Evolutionary conservation across 2,797 vertebrate genomes (phyloP).

Genomic region (Clarias pachynema): DNA sequence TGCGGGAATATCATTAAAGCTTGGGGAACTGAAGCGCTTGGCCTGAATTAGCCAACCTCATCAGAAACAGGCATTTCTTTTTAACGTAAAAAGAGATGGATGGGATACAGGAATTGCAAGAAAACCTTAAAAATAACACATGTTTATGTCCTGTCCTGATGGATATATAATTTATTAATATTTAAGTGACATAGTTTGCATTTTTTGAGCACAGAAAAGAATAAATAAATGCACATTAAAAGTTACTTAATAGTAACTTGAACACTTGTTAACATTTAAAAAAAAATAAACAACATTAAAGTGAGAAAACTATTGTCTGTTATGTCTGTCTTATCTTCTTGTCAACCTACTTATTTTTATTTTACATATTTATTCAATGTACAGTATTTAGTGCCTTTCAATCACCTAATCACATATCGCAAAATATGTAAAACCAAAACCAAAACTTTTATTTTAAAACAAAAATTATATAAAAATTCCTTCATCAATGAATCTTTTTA

Average conservation of each 20-base stretch:
- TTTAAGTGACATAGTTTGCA: background rate
- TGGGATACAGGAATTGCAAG: background rate
- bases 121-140: background rate
- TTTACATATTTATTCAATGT: background rate
- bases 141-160: background rate
- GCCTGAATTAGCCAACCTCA: conserved; percentile 90
- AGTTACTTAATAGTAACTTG: background rate
- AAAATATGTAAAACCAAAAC: background rate
- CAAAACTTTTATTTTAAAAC: background rate
- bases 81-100: conserved; percentile 38
- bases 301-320: conserved; percentile 34
- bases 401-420: background rate
- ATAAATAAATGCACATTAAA: background rate
- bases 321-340: background rate
- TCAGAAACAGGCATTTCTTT: conserved; percentile 58
- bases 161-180: background rate
- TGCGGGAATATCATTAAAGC: conserved; percentile 97
- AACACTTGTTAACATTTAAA: background rate
- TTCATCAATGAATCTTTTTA: background rate
- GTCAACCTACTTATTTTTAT: background rate
- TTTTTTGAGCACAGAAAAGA: background rate
- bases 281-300: background rate
- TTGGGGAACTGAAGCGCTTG: conserved; percentile 88
- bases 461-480: background rate
- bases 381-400: background rate